phyloP scores from a whole-genome alignment of 1,140 invertebrate species.

The Pseudomyrmex concolor region DNA sequence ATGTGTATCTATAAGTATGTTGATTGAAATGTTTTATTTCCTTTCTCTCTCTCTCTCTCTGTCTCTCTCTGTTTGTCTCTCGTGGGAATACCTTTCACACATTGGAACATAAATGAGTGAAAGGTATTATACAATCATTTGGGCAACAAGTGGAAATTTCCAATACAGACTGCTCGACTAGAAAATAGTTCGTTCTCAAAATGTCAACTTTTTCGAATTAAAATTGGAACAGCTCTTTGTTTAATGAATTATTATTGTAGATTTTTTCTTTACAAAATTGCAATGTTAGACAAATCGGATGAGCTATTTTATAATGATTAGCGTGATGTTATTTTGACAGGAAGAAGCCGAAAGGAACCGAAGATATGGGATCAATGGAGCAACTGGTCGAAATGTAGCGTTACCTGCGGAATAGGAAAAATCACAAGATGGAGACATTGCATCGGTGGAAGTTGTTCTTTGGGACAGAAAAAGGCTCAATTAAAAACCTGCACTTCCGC shows the following conservation, averaged over 20 bases:
- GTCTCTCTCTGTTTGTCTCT: neutral
- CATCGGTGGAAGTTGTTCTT: slow-evolving; percentile 80
- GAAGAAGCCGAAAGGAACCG: slow-evolving; percentile 53
- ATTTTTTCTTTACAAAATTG: too few species aligned
- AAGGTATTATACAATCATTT: neutral
- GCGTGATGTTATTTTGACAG: slow-evolving; percentile 26
- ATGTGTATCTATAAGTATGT: neutral
- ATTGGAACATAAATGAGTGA: neutral
- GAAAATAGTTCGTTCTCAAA: neutral
- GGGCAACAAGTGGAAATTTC: neutral
- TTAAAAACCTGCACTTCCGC: slow-evolving; percentile 83
- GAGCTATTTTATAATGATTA: neutral
- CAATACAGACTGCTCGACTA: neutral
- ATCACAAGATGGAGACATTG: slow-evolving; percentile 84
- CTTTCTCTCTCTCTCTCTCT: too few species aligned
- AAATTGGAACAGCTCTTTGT: too few species aligned
- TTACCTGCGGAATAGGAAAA: slow-evolving; percentile 84
- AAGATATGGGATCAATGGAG: slow-evolving; percentile 85
- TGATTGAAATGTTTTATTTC: neutral
- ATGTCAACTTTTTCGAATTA: neutral
- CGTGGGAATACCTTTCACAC: neutral
- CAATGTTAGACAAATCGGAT: neutral
- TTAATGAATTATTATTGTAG: too few species aligned
- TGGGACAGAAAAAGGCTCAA: slow-evolving; percentile 85
- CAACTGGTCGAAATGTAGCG: slow-evolving; percentile 84